Evolutionary conservation across 2,797 vertebrate genomes (phyloP).

Genomic region (Dendrocincla tyrannina): DNA sequence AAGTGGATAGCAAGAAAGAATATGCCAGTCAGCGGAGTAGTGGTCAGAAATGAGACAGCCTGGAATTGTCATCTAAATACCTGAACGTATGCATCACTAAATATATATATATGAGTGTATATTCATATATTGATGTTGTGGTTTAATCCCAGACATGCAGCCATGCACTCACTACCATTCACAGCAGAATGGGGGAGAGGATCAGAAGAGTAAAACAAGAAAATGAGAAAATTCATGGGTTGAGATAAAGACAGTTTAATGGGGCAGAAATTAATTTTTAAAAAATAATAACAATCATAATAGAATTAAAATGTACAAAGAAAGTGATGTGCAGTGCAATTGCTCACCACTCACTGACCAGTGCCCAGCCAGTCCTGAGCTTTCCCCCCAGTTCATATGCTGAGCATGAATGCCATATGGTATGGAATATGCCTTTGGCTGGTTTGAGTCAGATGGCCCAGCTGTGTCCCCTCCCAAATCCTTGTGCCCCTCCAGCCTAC

Average conservation of each 20-base stretch:
- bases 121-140: background rate
- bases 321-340: background rate
- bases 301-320: background rate
- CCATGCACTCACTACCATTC: rapidly evolving
- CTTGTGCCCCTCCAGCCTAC: background rate
- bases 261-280: background rate
- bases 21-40: background rate
- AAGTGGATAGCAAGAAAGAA: background rate
- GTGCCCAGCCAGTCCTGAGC: background rate
- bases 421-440: background rate
- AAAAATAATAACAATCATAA: background rate
- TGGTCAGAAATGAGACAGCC: background rate
- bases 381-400: background rate
- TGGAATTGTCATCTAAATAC: background rate
- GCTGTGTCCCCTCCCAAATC: background rate
- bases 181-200: background rate
- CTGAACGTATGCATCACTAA: background rate
- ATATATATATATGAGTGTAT: background rate
- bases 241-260: background rate
- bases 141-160: background rate
- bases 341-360: too few relatives aligned
- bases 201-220: background rate
- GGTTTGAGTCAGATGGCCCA: background rate
- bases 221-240: background rate
- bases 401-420: background rate